A percentile compares a stretch with the other conserved stretches of the same genome.
phyloP scores from a whole-genome alignment of 1,140 invertebrate genomes.

The Lasioglossum baleicum region DNA sequence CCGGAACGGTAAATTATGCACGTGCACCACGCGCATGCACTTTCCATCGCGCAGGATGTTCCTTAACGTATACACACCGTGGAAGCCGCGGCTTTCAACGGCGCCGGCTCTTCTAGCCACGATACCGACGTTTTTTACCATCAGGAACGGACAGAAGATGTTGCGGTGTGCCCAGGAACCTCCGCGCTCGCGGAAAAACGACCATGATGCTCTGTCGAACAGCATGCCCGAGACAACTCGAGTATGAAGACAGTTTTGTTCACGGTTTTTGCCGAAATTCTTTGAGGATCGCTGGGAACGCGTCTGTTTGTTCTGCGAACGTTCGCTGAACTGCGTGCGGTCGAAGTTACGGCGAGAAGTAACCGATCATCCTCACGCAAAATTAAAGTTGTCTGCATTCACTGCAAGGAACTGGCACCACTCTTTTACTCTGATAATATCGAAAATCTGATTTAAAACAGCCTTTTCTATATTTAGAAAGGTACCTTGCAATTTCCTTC shows the following conservation, averaged over 20 bases:
- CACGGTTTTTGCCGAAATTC: not conserved
- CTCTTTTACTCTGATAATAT: too few relatives aligned
- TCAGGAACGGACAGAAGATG: constrained; percentile 30
- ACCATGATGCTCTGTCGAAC: not conserved
- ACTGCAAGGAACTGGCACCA: too few relatives aligned
- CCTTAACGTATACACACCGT: not conserved
- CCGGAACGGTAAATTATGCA: constrained; percentile 57
- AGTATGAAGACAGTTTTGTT: constrained; percentile 27
- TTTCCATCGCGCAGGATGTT: constrained; percentile 41
- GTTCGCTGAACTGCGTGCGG: too few relatives aligned
- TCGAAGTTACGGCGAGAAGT: too few relatives aligned
- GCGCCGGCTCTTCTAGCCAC: constrained; percentile 30
- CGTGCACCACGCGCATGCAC: constrained; percentile 41
- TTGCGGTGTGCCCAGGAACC: constrained; percentile 14
- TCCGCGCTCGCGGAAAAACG: constrained; percentile 1
- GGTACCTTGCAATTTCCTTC: too few relatives aligned
- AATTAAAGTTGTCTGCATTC: too few relatives aligned
- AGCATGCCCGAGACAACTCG: constrained; percentile 14
- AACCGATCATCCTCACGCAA: too few relatives aligned
- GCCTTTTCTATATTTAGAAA: too few relatives aligned
- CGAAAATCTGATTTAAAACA: too few relatives aligned
- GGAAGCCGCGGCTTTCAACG: constrained; percentile 37
- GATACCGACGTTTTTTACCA: constrained; percentile 35
- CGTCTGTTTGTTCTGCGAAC: too few relatives aligned
- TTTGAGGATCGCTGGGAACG: too few relatives aligned